These are phyloP conservation scores for Entomobrya multifasciata DNA, from an alignment of 2,888 invertebrate genomes.

Conservation along the genomic window DNA sequence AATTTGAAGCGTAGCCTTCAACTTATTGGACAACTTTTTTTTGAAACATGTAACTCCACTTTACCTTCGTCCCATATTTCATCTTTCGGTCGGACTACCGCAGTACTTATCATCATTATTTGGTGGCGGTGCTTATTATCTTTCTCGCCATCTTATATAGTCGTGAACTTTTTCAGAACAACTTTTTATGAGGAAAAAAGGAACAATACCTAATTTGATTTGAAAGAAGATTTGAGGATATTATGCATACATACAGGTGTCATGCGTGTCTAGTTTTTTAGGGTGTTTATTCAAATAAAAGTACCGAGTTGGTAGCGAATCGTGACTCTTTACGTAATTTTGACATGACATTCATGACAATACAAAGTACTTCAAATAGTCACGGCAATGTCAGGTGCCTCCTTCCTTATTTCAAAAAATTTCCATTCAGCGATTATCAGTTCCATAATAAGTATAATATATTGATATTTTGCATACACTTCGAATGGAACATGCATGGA, in stretches of 20 bases:
- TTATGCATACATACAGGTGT: background rate
- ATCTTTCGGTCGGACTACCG: background rate
- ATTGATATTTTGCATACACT: background rate
- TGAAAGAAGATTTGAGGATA: too few relatives aligned
- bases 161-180: background rate
- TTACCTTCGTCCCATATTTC: background rate
- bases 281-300: background rate
- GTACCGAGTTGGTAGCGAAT: slow-evolving; percentile 1
- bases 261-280: background rate
- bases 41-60: slow-evolving; percentile 35
- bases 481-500: background rate
- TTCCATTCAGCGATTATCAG: background rate
- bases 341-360: slow-evolving; percentile 18
- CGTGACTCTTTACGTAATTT: slow-evolving; percentile 30
- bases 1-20: background rate
- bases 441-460: background rate
- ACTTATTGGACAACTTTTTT: background rate
- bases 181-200: background rate
- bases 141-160: too few relatives aligned
- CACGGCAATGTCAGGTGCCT: background rate
- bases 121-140: background rate
- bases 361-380: background rate
- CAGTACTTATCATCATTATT: background rate
- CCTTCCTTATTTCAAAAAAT: background rate
- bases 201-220: background rate